phyloP scores from a whole-genome alignment of 2,113 vertebrate genomes.

The Cairina moschata region DNA sequence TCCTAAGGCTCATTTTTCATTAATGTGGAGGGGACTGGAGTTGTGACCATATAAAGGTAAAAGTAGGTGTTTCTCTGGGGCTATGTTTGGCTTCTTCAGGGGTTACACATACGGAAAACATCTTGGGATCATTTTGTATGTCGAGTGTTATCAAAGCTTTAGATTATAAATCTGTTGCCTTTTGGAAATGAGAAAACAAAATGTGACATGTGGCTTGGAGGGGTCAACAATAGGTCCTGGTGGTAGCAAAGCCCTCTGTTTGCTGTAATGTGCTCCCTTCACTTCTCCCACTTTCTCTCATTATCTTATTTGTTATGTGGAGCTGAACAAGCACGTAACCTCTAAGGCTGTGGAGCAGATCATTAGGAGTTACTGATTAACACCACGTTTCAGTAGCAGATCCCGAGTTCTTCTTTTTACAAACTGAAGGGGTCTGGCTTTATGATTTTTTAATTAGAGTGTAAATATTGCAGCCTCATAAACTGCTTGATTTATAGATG shows the following conservation, averaged over 20 bases:
- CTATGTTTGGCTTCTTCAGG: conserved; percentile 5
- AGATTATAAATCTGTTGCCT: not conserved
- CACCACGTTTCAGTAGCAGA: conserved; percentile 68
- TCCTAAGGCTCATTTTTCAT: conserved; percentile 55
- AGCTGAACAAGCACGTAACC: conserved; percentile 59
- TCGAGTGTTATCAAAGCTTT: conserved; percentile 25
- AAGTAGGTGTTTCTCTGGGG: conserved; percentile 40
- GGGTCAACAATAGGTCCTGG: not conserved
- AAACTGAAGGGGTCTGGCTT: conserved; percentile 80
- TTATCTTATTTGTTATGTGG: conserved; percentile 68
- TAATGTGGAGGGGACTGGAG: not conserved
- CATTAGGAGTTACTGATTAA: conserved; percentile 86
- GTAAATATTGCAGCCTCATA: conserved; percentile 88
- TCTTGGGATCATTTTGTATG: not conserved
- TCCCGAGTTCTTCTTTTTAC: conserved; percentile 76
- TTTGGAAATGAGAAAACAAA: conserved; percentile 45
- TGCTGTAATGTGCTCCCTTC: not conserved
- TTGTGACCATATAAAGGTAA: conserved; percentile 36
- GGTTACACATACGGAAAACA: not conserved
- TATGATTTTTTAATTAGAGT: conserved; percentile 92
- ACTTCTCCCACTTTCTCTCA: conserved; percentile 38
- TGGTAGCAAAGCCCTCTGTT: not conserved
- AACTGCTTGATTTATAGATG: conserved; percentile 87
- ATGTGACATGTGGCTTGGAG: not conserved
- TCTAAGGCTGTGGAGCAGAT: conserved; percentile 69